Evolutionary conservation across 1,140 invertebrate genomes (phyloP).

Genomic region (Riptortus pedestris): DNA sequence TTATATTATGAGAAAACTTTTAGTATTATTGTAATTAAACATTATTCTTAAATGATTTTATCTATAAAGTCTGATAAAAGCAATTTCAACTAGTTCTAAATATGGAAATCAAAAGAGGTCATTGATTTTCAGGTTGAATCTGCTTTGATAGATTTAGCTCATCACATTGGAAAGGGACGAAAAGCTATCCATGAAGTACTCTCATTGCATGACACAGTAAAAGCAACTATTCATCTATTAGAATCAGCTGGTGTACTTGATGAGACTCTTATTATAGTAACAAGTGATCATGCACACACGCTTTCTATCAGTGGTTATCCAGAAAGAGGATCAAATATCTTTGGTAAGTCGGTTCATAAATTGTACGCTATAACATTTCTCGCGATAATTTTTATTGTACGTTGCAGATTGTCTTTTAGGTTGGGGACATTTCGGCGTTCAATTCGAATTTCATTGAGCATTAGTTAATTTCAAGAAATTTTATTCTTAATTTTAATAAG

Average conservation of each 20-base stretch:
- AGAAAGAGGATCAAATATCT: constrained; percentile 50
- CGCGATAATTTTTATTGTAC: too few relatives aligned
- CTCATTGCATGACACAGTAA: constrained; percentile 65
- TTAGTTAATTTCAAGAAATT: too few relatives aligned
- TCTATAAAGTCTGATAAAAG: too few relatives aligned
- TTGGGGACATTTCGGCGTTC: too few relatives aligned
- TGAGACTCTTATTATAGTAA: constrained; percentile 80
- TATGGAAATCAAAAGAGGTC: too few relatives aligned
- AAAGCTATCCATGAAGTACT: constrained; percentile 68
- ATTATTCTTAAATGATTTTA: too few relatives aligned
- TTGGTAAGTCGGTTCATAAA: constrained; percentile 49
- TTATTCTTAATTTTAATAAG: too few relatives aligned
- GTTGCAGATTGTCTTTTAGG: too few relatives aligned
- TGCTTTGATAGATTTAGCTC: constrained; percentile 76
- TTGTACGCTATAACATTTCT: too few relatives aligned
- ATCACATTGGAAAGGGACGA: constrained; percentile 70
- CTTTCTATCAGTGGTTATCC: constrained; percentile 65
- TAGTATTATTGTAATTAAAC: not conserved
- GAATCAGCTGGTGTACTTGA: constrained; percentile 26
- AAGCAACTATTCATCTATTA: constrained; percentile 34
- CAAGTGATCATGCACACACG: constrained; percentile 78
- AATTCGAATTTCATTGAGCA: too few relatives aligned
- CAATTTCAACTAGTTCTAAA: too few relatives aligned
- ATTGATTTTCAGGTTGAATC: constrained; percentile 67
- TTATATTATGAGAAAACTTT: too few relatives aligned